Evolutionary conservation across 2,797 vertebrate genomes (phyloP), one percentile per base, ranked within the genome.

Genomic region (Graptemys geographica): DNA sequence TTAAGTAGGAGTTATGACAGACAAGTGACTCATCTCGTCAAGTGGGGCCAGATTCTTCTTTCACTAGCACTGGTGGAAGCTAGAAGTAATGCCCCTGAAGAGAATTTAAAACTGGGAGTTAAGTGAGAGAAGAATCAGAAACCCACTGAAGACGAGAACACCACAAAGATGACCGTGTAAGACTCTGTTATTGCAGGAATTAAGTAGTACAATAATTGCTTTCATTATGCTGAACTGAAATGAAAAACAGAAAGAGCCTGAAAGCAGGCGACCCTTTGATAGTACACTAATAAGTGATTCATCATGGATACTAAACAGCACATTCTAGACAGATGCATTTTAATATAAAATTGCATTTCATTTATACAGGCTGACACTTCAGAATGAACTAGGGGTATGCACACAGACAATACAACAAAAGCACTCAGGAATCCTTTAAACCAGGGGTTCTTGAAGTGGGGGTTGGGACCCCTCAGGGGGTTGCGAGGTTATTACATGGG

Each of bases 11-110:
- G 79, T 78, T 88, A 90, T 81, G 3, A 0, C 79, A 95, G 81
- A 90, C 44, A 88, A 86, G 87, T 78, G 25, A 94, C 59, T 94
- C 92, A 94, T 0, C 0, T 19, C 90, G 37, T 33, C 93, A 84
- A 79, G 81, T 92, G 69, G 76, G 8, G 84, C 41, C 33, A 94
- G 76, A 89, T 72, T 84, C 76, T 86, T 74, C 76, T 72, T 41
- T 47, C 83, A 84, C 28, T 37, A 55, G 76, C 80, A 52, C 84
- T n/a, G 86, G 74, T 18, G 91, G 33, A 92, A 87, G 57, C 51
- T 79, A 89, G 85, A 93, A 95, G 86, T n/a, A 96, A 84, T 37
- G 65, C 55, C 90, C 65, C 86, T 86, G 49, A 57, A 95, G 65
- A 81, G 33, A 83, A 79, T 0, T 0, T 69, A 92, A 65, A 87